A percentile compares a stretch with the other conserved stretches of the same genome.
Evolutionary conservation across 2,113 vertebrate genomes (phyloP).

Genomic region (Capreolus pygargus): DNA sequence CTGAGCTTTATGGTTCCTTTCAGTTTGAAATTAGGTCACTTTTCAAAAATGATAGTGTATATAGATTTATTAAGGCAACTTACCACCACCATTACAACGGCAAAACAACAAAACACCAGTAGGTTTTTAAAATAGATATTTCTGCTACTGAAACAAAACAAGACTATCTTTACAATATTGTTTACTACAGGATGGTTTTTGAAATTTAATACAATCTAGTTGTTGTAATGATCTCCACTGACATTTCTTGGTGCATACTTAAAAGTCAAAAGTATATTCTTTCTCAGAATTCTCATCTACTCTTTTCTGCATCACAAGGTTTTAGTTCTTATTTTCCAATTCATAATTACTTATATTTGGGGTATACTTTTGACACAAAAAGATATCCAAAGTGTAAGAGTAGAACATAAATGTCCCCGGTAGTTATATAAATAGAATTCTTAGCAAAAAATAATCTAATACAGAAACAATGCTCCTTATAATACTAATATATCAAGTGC

Average conservation of each 20-base stretch:
- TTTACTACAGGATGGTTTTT: too few species aligned
- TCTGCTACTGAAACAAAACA: not conserved
- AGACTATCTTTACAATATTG: not conserved
- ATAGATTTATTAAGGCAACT: not conserved
- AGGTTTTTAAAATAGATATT: not conserved
- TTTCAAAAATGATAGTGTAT: not conserved
- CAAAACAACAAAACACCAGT: not conserved
- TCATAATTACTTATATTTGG: not conserved
- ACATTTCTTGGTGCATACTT: not conserved
- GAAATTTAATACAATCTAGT: not conserved
- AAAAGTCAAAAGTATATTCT: not conserved
- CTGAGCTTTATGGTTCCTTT: not conserved
- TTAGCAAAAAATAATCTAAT: not conserved
- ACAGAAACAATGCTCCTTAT: not conserved
- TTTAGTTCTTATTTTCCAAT: not conserved
- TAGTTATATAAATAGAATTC: not conserved
- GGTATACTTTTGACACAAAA: not conserved
- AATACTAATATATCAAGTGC: not conserved
- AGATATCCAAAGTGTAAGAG: not conserved
- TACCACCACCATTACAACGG: not conserved
- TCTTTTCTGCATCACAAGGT: not conserved
- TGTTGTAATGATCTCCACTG: not conserved
- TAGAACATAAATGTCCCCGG: not conserved
- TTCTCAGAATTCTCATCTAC: not conserved
- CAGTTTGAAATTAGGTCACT: not conserved